Evolutionary conservation across 2,113 vertebrate genomes (phyloP), one percentile per base, ranked within the genome.

Genomic region (Campylorhamphus procurvoides): DNA sequence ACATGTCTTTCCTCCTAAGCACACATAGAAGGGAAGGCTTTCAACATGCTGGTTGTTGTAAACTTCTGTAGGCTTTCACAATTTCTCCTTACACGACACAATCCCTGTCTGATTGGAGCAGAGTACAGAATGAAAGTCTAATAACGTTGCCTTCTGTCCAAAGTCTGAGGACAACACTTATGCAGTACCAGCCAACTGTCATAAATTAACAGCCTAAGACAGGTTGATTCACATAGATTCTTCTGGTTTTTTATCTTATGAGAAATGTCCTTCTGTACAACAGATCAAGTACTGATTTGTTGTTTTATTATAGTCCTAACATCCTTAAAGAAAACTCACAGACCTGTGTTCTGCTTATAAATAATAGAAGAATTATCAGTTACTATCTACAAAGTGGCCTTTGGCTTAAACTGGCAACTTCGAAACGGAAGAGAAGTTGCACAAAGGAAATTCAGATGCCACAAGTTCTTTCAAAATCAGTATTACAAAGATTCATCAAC

Each of bases 1-100:
- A n/a, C 11, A 37, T 0, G 0, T n/a, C 39, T 66, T 42, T 73
- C 28, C 35, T 81, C 23, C 40, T 35, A 55, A 2, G 3, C 0
- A 4, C 13, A 50, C 25, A 35, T 3, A 74, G 37, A 31, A 78
- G 25, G 22, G 16, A 78, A 44, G 19, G 23, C 17, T 91, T 93
- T 79, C 3, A 6, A 71, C 22, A 72, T 10, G 12, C 7, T 5
- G 3, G 17, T 19, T 50, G 40, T 9, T 67, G 55, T 29, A 62
- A 78, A 71, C 7, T 67, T 91, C 3, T 22, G 24, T 3, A 53
- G n/a, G 4, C 20, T 81, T 84, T 67, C 64, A 71, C 49, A 72
- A 49, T 7, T 62, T 39, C 33, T 63, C 35, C 14, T 52, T 58
- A 15, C 4, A 82, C 23, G 23, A 75, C 53, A 68, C 20, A 47